These are phyloP conservation scores for Chymomyza fuscimana DNA, from an alignment of 2,888 invertebrate genomes.

Conservation along the genomic window DNA sequence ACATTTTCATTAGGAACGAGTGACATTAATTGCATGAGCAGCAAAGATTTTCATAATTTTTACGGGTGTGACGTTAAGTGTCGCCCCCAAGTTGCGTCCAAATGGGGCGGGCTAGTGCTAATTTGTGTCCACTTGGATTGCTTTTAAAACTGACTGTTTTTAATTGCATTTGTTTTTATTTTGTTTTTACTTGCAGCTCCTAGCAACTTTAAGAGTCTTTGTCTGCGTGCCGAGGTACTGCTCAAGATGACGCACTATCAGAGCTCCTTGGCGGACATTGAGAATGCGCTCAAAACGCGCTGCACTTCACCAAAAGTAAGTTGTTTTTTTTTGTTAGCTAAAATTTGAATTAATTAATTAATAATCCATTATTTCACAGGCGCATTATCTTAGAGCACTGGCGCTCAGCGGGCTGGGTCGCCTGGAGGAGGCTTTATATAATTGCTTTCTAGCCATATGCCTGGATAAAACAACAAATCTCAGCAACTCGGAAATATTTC, in stretches of 20 bases:
- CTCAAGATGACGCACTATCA: conserved; percentile 82
- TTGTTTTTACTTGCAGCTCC: conserved; percentile 81
- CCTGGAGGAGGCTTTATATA: conserved; percentile 81
- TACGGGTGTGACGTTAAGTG: background rate
- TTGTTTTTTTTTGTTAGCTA: background rate
- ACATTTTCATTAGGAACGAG: conserved; percentile 49
- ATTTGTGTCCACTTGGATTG: conserved; percentile 19
- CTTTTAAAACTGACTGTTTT: background rate
- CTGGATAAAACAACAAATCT: conserved; percentile 79
- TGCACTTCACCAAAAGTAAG: conserved; percentile 86
- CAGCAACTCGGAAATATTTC: conserved; percentile 77
- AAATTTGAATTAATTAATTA: background rate
- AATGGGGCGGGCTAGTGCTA: background rate
- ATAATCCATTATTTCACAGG: conserved; percentile 72
- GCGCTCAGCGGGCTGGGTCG: conserved; percentile 81
- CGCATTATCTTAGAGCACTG: conserved; percentile 81
- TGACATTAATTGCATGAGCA: conserved; percentile 54
- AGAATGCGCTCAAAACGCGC: conserved; percentile 82
- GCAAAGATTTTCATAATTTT: conserved; percentile 27
- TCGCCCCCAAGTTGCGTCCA: background rate
- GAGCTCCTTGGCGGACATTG: conserved; percentile 85
- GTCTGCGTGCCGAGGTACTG: conserved; percentile 84
- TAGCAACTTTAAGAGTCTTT: conserved; percentile 83
- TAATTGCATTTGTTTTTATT: background rate
- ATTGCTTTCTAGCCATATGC: conserved; percentile 81